Percentiles rank a stretch among this genome's conserved stretches.
Conservation (phyloP, 2,888 invertebrate genomes). For the Tetragonisca angustula region DNA sequence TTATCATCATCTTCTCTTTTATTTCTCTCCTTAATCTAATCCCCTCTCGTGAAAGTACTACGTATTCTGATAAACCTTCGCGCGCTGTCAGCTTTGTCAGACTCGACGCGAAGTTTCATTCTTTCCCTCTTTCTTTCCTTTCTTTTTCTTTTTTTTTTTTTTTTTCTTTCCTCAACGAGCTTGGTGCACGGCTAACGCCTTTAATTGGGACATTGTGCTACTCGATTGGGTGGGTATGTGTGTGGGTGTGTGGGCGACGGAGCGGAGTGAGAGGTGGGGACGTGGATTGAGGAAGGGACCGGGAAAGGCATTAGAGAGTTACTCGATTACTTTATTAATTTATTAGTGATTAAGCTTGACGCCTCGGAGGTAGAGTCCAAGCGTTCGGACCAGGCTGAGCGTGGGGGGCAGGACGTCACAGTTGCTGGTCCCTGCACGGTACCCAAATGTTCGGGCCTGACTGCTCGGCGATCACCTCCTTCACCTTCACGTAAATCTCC, state of each 20-base stretch:
- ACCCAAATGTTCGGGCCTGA: constrained; percentile 99
- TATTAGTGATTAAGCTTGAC: constrained; percentile 76
- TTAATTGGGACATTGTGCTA: constrained; percentile 73
- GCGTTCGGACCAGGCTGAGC: constrained; percentile 77
- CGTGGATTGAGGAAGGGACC: constrained; percentile 44
- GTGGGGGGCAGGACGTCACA: constrained; percentile 89
- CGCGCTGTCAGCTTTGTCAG: constrained; percentile 1
- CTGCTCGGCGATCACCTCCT: constrained; percentile 97
- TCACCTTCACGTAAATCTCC: constrained; percentile 97
- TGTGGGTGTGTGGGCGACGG: constrained; percentile 52
- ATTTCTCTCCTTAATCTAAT: background rate
- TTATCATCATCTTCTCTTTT: background rate
- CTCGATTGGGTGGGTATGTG: constrained; percentile 65
- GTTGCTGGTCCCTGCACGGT: constrained; percentile 95
- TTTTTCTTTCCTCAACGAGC: constrained; percentile 17
- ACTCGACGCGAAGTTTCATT: constrained; percentile 18
- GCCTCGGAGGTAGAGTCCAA: constrained; percentile 82
- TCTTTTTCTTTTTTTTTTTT: too few relatives aligned
- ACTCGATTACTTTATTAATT: constrained; percentile 74
- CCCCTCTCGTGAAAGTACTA: background rate
- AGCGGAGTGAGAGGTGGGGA: constrained; percentile 25
- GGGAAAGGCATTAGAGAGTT: constrained; percentile 75
- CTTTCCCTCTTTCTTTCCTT: background rate
- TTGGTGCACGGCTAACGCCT: constrained; percentile 41
- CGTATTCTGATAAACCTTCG: background rate